A percentile compares a stretch with the other conserved stretches of the same genome.
Conservation (phyloP, 1,140 invertebrate species). For the Drosophila nigrodunni region DNA sequence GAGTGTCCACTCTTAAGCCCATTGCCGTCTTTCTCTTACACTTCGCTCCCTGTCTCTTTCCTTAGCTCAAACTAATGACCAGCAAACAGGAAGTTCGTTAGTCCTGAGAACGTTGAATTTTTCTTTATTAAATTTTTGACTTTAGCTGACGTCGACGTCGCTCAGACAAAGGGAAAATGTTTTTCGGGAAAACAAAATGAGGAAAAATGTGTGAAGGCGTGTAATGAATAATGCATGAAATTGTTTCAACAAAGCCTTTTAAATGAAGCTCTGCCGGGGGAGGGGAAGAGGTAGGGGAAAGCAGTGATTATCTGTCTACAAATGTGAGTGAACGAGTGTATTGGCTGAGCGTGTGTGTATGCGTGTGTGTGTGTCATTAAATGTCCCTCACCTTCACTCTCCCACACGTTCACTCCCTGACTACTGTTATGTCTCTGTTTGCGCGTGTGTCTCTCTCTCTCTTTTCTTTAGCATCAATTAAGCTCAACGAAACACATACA, state of each 20-base stretch:
- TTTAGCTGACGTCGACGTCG: conserved; percentile 22
- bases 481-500: conserved; percentile 35
- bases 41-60: neutral
- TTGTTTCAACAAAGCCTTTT: conserved; percentile 60
- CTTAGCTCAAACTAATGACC: conserved; percentile 30
- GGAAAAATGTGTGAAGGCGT: conserved; percentile 72
- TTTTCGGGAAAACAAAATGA: conserved; percentile 63
- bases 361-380: conserved; percentile 65
- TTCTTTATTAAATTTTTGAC: conserved; percentile 77
- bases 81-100: conserved; percentile 68
- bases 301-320: conserved; percentile 70
- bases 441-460: conserved; percentile 6
- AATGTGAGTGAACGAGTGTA: conserved; percentile 41
- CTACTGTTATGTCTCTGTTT: neutral
- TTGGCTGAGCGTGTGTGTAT: conserved; percentile 20
- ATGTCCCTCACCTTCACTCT: neutral
- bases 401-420: neutral
- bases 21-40: neutral
- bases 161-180: conserved; percentile 13
- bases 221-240: conserved; percentile 75
- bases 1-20: conserved; percentile 39
- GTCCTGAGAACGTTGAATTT: conserved; percentile 53
- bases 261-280: conserved; percentile 18
- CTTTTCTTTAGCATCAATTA: conserved; percentile 56
- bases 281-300: conserved; percentile 3